Percentiles rank a stretch among this genome's conserved stretches.
Conservation (phyloP, 2,797 vertebrate species). For the Chrysocyon brachyurus region DNA sequence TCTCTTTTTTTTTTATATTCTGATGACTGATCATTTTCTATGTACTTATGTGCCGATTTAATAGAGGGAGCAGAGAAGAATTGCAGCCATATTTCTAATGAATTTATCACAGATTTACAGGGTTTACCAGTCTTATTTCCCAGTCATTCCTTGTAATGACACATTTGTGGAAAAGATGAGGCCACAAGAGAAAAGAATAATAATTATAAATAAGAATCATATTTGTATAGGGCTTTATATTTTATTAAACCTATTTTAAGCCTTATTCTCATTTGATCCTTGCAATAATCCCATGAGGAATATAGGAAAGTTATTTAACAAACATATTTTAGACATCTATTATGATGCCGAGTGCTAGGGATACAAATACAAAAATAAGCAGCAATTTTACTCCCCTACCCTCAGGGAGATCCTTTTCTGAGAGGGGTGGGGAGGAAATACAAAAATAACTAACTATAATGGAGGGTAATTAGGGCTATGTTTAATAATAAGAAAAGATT, state of each 20-base stretch:
- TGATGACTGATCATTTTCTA: background rate
- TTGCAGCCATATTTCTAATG: background rate
- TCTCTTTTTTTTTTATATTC: background rate
- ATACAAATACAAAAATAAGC: conserved; percentile 22
- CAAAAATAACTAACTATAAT: background rate
- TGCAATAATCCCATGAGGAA: background rate
- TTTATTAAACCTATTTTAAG: background rate
- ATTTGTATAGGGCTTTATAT: conserved; percentile 7
- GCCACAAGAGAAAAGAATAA: conserved; percentile 2
- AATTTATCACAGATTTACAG: background rate
- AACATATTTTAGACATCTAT: conserved; percentile 12
- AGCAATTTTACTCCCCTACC: background rate
- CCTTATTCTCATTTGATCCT: conserved; percentile 27
- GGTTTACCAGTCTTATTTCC: background rate
- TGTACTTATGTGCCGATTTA: background rate
- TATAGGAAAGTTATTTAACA: conserved; percentile 22
- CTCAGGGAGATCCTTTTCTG: background rate
- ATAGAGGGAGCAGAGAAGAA: background rate
- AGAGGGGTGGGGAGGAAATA: fast-evolving
- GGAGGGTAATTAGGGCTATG: background rate
- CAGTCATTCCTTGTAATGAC: background rate
- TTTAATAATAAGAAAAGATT: background rate
- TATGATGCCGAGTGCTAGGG: background rate
- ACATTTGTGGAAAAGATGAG: background rate
- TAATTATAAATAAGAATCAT: conserved; percentile 41